A percentile compares a stretch with the other conserved stretches of the same genome.
Conservation (phyloP, 2,113 vertebrate genomes). For the Dicentrarchus labrax region DNA sequence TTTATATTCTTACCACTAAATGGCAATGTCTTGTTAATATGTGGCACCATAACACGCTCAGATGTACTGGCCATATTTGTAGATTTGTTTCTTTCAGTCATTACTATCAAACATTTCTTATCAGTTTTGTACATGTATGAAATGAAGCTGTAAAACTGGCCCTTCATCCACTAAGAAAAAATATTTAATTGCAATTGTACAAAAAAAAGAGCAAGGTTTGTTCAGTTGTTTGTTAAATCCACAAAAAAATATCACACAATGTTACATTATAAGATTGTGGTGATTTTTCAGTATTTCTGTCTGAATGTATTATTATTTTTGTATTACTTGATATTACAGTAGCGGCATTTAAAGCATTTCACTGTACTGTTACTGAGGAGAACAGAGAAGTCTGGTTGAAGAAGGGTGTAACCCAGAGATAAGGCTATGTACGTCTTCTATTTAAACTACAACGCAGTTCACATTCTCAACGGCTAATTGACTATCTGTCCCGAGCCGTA, state of each 20-base stretch:
- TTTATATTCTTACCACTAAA: background rate
- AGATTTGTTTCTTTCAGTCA: background rate
- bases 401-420: slow-evolving; percentile 79
- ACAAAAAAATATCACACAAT: background rate
- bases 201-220: background rate
- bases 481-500: slow-evolving; percentile 57
- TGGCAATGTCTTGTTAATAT: background rate
- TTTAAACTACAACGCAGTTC: slow-evolving; percentile 37
- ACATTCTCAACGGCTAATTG: slow-evolving; percentile 47
- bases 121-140: background rate
- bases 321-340: background rate
- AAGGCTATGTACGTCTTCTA: slow-evolving; percentile 53
- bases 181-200: background rate
- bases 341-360: background rate
- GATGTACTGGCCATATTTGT: background rate
- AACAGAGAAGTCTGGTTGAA: slow-evolving; percentile 24
- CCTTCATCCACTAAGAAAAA: background rate
- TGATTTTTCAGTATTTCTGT: background rate
- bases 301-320: background rate
- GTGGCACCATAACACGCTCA: background rate
- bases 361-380: background rate
- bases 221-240: background rate
- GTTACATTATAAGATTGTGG: background rate
- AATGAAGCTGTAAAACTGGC: background rate
- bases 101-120: background rate